Percentiles rank a stretch among this genome's conserved stretches.
phyloP scores from a whole-genome alignment of 2,797 vertebrate genomes.

The Acipenser ruthenus region DNA sequence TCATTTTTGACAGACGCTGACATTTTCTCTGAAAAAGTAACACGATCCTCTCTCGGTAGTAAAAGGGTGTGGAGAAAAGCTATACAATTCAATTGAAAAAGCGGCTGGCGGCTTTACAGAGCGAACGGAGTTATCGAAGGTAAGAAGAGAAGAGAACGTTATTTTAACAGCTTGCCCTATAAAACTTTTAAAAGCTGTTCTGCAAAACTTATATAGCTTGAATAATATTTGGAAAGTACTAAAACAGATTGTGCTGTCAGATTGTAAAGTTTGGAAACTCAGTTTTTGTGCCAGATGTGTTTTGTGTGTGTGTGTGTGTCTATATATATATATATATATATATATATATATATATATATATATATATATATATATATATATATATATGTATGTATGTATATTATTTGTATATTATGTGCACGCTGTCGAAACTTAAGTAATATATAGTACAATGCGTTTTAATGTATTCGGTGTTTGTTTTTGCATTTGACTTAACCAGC shows the following conservation, averaged over 20 bases:
- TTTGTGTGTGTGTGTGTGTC: too few relatives aligned
- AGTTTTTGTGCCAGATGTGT: neutral
- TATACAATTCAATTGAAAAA: conserved; percentile 55
- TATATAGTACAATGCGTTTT: too few relatives aligned
- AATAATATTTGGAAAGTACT: neutral
- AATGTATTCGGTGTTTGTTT: too few relatives aligned
- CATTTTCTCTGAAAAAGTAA: conserved; percentile 53
- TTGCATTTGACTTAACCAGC: too few relatives aligned
- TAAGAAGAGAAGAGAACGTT: conserved; percentile 37
- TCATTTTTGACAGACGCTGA: conserved; percentile 29
- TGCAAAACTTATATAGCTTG: neutral
- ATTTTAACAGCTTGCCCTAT: neutral
- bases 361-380: too few relatives aligned
- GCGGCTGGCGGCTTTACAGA: conserved; percentile 44
- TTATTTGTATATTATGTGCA: too few relatives aligned
- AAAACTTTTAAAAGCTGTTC: neutral
- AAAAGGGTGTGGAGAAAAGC: conserved; percentile 51
- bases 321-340: too few relatives aligned
- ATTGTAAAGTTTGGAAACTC: neutral
- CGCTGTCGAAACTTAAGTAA: too few relatives aligned
- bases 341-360: too few relatives aligned
- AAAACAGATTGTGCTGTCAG: neutral
- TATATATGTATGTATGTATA: too few relatives aligned
- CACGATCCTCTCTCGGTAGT: conserved; percentile 45
- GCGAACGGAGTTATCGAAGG: conserved; percentile 47